These are phyloP conservation scores for Acipenser oxyrinchus DNA, from an alignment of 2,797 vertebrate genomes.

Conservation along the genomic window DNA sequence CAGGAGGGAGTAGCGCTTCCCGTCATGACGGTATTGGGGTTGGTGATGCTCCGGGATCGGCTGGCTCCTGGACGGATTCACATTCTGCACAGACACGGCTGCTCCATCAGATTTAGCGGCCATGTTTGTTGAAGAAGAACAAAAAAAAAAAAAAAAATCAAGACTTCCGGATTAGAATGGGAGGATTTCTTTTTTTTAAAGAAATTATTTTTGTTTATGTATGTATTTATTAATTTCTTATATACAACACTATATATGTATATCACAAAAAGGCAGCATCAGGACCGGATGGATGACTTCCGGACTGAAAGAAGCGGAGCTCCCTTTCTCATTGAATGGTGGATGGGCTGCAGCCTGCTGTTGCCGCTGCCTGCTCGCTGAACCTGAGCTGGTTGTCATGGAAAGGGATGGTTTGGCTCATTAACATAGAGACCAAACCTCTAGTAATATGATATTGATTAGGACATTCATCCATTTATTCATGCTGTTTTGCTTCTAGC, in stretches of 20 bases:
- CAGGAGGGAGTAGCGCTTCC: slow-evolving; percentile 62
- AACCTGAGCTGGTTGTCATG: slow-evolving; percentile 13
- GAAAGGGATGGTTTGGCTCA: slow-evolving; percentile 9
- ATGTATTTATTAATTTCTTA: neutral
- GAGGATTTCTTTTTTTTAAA: neutral
- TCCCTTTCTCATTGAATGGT: slow-evolving; percentile 1
- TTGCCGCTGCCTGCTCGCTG: neutral
- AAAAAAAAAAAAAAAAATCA: slow-evolving; percentile 15
- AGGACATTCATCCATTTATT: slow-evolving; percentile 7
- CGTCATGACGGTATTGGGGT: slow-evolving; percentile 38
- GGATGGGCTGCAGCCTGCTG: neutral
- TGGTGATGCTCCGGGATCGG: slow-evolving; percentile 41
- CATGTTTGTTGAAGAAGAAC: slow-evolving; percentile 60
- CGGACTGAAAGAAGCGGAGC: neutral
- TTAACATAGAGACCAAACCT: slow-evolving; percentile 12
- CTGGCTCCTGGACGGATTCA: slow-evolving; percentile 43
- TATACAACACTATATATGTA: too few relatives aligned
- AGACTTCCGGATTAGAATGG: slow-evolving; percentile 28
- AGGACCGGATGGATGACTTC: neutral
- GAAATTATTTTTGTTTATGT: neutral
- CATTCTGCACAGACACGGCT: slow-evolving; percentile 46
- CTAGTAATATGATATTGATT: slow-evolving; percentile 10
- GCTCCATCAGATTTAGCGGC: slow-evolving; percentile 69
- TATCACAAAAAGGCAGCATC: too few relatives aligned
- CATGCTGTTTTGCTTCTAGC: neutral